A percentile compares a stretch with the other conserved stretches of the same genome.
phyloP scores from a whole-genome alignment of 1,140 invertebrate species.

The Diploscapter pachys region DNA sequence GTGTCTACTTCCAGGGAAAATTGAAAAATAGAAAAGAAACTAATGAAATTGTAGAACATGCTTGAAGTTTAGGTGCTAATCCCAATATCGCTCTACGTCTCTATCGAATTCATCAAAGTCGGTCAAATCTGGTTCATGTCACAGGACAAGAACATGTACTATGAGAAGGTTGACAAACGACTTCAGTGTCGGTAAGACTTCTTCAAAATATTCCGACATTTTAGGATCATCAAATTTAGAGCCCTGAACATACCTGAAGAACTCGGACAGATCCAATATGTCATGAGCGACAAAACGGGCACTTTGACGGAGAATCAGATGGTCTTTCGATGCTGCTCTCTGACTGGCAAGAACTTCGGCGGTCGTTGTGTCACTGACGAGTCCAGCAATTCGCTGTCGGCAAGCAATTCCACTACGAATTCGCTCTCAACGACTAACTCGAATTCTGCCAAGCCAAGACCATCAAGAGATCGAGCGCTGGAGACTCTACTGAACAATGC shows the following conservation, averaged over 20 bases:
- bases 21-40: no score
- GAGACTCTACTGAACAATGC: conserved; percentile 7
- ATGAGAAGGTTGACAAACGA: conserved; percentile 74
- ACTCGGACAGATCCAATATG: conserved; percentile 83
- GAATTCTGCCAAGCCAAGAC: background rate
- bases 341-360: conserved; percentile 82
- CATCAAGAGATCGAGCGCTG: conserved; percentile 10
- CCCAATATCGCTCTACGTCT: conserved; percentile 90
- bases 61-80: conserved; percentile 77
- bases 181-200: conserved; percentile 74
- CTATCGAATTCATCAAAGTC: conserved; percentile 91
- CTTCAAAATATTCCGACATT: conserved; percentile 3
- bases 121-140: conserved; percentile 92
- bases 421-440: background rate
- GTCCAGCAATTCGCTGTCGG: background rate
- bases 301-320: conserved; percentile 87
- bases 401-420: background rate
- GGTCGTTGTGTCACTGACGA: conserved; percentile 25
- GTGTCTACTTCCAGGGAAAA: no score
- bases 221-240: conserved; percentile 14
- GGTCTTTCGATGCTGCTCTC: conserved; percentile 71
- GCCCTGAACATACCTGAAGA: conserved; percentile 96
- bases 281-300: conserved; percentile 96
- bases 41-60: no score
- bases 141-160: conserved; percentile 80